Conservation (phyloP, 2,888 invertebrate genomes). For the Odontothrips loti region DNA sequence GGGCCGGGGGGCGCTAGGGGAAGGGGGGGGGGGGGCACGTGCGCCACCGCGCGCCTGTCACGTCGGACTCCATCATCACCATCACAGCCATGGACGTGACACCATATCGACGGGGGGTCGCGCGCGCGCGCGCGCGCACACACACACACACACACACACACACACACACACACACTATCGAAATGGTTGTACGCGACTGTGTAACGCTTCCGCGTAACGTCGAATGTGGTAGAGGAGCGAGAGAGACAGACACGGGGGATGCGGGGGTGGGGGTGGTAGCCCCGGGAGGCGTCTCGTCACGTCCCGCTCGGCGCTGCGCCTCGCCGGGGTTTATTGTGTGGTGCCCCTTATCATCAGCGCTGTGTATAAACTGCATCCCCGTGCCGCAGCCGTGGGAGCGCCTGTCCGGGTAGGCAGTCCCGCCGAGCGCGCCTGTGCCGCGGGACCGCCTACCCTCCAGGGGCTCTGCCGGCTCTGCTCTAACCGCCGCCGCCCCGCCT, state of each 20-base stretch:
- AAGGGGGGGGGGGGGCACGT: not conserved
- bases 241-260: not conserved
- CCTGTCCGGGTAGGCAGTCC: no score
- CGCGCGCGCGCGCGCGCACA: not conserved
- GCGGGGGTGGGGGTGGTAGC: not conserved
- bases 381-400: no score
- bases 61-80: not conserved
- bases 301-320: not conserved
- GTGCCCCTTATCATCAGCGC: not conserved
- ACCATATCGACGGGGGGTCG: not conserved
- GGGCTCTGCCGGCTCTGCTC: no score
- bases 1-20: not conserved
- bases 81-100: not conserved
- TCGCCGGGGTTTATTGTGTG: not conserved
- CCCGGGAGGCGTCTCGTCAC: not conserved
- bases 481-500: not conserved
- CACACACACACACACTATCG: slow-evolving; percentile 6
- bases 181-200: not conserved
- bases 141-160: slow-evolving; percentile 17
- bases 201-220: not conserved
- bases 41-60: not conserved
- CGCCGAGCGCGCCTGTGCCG: not conserved
- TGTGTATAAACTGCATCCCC: no score
- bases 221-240: not conserved
- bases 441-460: no score